Evolutionary conservation across 2,797 vertebrate species (phyloP).

Genomic region (Gymnothorax javanicus): DNA sequence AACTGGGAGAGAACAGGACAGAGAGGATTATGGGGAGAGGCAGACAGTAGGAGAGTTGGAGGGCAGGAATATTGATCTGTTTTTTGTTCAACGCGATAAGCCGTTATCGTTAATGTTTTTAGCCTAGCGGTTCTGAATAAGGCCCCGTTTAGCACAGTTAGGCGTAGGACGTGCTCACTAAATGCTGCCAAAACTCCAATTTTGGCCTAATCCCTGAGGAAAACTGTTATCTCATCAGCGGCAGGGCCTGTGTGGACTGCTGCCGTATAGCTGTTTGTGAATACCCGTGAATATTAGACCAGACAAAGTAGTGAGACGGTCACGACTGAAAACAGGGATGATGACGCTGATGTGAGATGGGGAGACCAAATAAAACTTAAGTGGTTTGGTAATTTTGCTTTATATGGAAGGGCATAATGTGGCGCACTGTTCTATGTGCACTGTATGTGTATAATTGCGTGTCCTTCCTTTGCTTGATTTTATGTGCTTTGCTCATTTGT

Average conservation of each 20-base stretch:
- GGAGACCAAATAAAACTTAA: no score
- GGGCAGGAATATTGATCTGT: conserved; percentile 9
- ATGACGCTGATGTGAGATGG: neutral
- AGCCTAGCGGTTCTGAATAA: neutral
- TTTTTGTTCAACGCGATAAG: neutral
- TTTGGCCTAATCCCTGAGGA: neutral
- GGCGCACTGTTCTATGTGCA: neutral
- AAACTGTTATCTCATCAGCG: neutral
- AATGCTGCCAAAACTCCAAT: neutral
- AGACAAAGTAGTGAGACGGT: neutral
- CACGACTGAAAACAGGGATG: neutral
- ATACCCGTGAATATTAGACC: neutral
- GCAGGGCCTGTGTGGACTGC: neutral
- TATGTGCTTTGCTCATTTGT: neutral
- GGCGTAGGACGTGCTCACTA: neutral
- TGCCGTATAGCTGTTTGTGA: neutral
- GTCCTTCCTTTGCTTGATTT: neutral
- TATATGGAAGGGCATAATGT: no score
- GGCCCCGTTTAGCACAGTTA: neutral
- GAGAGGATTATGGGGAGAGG: neutral
- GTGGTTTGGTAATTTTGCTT: no score
- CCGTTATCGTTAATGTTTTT: neutral
- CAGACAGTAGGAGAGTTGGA: neutral
- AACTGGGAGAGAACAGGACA: neutral
- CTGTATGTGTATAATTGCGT: neutral